Base-by-base conservation (phyloP, 2,888 invertebrate species). In the Pyrrhia umbra region DNA sequence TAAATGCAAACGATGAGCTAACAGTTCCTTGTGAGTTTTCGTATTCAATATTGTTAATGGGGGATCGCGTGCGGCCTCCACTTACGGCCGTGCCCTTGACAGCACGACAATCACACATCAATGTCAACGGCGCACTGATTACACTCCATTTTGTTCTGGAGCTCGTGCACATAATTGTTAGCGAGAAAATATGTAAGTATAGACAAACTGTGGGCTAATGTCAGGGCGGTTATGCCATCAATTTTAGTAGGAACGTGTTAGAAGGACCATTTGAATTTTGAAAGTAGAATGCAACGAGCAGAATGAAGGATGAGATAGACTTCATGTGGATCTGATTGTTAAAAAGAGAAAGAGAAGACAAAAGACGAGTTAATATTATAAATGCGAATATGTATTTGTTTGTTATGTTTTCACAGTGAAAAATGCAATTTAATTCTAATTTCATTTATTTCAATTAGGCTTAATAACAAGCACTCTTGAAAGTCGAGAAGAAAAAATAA, bases 11-110 rank as follows among this genome's bases (percentile, higher is more conserved):
- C 15, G n/a, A 25, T 46, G 40, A 45, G 23, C 15, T 13, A 42
- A 45, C 25, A 50, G 45, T 55, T 37, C 43, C 46, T 51, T 58
- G 52, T 62, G 51, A 65, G 37, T 54, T 21, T 40, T 27, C 23
- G n/a, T 23, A 58, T 58, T 52, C 46, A 78, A 67, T 75, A 68
- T 30, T 20, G 50, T 65, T 78, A 83, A 82, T 80, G 68, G 77
- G 42, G 57, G 68, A 25, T 80, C 57, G 78, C 77, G 78, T 77
- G 83, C 63, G 57, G 16, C 43, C 46, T 27, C 58, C 67, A 79
- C 69, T 79, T 75, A 71, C 16, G 30, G n/a, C 63, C 49, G 16
- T 64, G 64, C 45, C 76, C 75, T 67, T 79, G 76, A 47, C 62
- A 64, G 21, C 16, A 55, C 50, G 52, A 52, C 52, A 54, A 57